Conservation (phyloP, 2,888 invertebrate genomes). For the Lamellibrachia columna region DNA sequence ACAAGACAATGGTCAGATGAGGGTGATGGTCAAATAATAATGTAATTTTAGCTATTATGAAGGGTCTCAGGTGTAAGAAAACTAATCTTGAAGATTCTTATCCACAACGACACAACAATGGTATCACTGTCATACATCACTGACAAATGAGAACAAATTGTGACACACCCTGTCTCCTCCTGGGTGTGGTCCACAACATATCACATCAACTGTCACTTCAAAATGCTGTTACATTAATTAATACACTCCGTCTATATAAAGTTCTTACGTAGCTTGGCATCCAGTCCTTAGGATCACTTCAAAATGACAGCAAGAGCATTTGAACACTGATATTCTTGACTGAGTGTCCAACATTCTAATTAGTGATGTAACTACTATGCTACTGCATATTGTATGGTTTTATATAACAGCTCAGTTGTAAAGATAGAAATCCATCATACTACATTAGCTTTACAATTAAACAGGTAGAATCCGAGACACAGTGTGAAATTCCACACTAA, state of each 20-base stretch:
- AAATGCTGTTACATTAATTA: not conserved
- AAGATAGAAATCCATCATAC: not conserved
- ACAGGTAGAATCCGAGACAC: not conserved
- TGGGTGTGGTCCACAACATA: not conserved
- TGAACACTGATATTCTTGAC: no score
- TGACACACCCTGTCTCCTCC: not conserved
- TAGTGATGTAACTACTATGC: no score
- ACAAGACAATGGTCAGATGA: not conserved
- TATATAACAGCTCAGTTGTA: not conserved
- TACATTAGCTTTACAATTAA: not conserved
- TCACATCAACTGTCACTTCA: not conserved
- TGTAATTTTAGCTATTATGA: not conserved
- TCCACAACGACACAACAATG: not conserved
- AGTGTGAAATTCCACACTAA: not conserved
- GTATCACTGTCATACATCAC: not conserved
- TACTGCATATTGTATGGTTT: not conserved
- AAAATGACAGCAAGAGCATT: no score
- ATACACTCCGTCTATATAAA: no score
- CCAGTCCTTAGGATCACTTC: no score
- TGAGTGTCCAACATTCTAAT: no score
- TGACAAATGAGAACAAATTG: not conserved
- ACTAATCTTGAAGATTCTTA: not conserved
- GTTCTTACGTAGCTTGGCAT: no score
- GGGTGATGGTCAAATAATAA: no score
- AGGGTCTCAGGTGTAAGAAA: not conserved